A percentile compares a stretch with the other conserved stretches of the same genome.
Conservation (phyloP, 2,113 vertebrate species). For the Bufo bufo region DNA sequence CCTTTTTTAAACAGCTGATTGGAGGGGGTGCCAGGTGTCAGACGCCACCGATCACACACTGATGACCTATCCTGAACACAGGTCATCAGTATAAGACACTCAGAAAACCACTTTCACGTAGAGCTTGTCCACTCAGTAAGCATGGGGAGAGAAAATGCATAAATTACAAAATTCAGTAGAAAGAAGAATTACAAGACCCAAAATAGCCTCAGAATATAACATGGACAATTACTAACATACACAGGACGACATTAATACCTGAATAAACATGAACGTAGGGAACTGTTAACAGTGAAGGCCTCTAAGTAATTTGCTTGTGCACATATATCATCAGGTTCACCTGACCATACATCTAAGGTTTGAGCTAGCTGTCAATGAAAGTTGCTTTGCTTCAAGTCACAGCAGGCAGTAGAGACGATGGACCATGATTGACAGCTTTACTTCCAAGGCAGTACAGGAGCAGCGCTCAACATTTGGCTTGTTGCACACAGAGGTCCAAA, state of each 20-base stretch:
- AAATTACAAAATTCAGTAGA: no score
- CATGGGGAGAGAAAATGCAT: no score
- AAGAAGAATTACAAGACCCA: no score
- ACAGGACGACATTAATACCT: not conserved
- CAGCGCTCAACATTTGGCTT: not conserved
- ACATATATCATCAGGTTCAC: not conserved
- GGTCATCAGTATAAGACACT: no score
- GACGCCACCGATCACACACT: no score
- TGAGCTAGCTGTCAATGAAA: not conserved
- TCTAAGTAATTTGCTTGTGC: not conserved
- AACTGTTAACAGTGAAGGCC: not conserved
- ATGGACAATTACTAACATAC: not conserved
- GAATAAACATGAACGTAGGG: not conserved
- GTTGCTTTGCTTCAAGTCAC: not conserved
- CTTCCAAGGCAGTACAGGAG: not conserved
- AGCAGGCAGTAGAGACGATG: not conserved
- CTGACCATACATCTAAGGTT: not conserved
- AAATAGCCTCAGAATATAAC: not conserved
- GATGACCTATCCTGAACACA: no score
- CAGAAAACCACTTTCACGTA: no score
- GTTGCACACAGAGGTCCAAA: not conserved
- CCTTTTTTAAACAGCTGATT: no score
- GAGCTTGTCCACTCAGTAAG: no score
- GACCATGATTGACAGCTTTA: slow-evolving; percentile 17
- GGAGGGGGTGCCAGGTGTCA: no score